Evolutionary conservation across 1,140 invertebrate species (phyloP).

Genomic region (Tetranychus urticae): DNA sequence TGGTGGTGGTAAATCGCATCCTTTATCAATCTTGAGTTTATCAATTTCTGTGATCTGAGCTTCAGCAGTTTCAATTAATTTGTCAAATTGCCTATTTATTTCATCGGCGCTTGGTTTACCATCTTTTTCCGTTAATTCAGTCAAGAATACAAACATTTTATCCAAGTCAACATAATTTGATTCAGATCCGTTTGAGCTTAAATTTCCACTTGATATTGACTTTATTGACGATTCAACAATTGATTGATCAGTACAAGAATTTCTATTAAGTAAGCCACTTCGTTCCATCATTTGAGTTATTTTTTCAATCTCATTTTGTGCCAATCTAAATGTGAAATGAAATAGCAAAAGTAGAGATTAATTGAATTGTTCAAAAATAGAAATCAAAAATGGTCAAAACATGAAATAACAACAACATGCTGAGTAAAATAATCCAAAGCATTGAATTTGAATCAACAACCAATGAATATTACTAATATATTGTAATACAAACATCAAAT

Average conservation of each 20-base stretch:
- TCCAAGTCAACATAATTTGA: conserved; percentile 49
- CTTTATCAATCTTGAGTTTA: neutral
- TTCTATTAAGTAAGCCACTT: conserved; percentile 17
- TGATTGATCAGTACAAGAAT: neutral
- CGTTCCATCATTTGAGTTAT: conserved; percentile 46
- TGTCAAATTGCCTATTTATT: conserved; percentile 56
- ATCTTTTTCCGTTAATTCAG: conserved; percentile 38
- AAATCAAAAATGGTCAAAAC: conserved; percentile 15
- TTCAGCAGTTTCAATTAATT: conserved; percentile 50
- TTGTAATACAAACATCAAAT: too few species aligned
- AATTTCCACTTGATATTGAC: neutral
- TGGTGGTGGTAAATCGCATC: conserved; percentile 5
- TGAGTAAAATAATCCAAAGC: too few species aligned
- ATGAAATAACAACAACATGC: neutral
- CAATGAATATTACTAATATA: too few species aligned
- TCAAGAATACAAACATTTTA: conserved; percentile 74
- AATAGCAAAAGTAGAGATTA: neutral
- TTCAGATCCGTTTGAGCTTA: neutral
- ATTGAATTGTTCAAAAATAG: neutral
- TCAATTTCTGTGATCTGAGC: conserved; percentile 3
- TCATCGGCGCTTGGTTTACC: conserved; percentile 27
- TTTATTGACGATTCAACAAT: neutral
- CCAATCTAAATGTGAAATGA: conserved; percentile 28
- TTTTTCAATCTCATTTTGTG: conserved; percentile 45
- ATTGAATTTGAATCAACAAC: too few species aligned